Conservation (phyloP, 2,888 invertebrate genomes). For the Colletes collaris region DNA sequence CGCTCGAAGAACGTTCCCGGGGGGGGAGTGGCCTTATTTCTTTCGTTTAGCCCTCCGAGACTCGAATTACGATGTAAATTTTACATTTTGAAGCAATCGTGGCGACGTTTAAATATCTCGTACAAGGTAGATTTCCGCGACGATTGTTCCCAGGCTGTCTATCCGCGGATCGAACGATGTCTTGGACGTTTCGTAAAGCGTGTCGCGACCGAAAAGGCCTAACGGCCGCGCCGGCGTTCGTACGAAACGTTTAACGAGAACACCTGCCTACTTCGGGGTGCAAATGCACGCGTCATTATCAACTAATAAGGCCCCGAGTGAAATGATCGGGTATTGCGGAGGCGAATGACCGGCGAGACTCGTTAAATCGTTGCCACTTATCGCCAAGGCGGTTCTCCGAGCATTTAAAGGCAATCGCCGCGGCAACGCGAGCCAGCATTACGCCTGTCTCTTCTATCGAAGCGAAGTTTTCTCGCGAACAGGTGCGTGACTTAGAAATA, state of each 20-base stretch:
- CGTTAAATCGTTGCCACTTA: slow-evolving; percentile 61
- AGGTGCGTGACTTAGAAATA: slow-evolving; percentile 3
- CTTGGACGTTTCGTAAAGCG: neutral
- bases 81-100: too few species aligned
- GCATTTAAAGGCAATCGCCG: slow-evolving; percentile 45
- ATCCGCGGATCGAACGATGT: too few species aligned
- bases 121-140: too few species aligned
- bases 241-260: slow-evolving; percentile 41
- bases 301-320: slow-evolving; percentile 44
- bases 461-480: neutral
- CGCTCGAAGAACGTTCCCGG: neutral
- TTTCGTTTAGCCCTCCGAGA: too few species aligned
- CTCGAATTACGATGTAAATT: too few species aligned
- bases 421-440: slow-evolving; percentile 25
- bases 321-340: slow-evolving; percentile 55
- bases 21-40: too few species aligned
- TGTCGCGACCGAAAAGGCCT: neutral
- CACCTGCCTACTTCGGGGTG: slow-evolving; percentile 38
- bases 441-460: slow-evolving; percentile 5
- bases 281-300: slow-evolving; percentile 49
- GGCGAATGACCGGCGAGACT: slow-evolving; percentile 55
- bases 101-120: slow-evolving; percentile 53
- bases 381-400: slow-evolving; percentile 40
- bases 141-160: too few species aligned
- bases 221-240: slow-evolving; percentile 15